phyloP scores from a whole-genome alignment of 2,113 vertebrate species.

The Antennarius striatus region DNA sequence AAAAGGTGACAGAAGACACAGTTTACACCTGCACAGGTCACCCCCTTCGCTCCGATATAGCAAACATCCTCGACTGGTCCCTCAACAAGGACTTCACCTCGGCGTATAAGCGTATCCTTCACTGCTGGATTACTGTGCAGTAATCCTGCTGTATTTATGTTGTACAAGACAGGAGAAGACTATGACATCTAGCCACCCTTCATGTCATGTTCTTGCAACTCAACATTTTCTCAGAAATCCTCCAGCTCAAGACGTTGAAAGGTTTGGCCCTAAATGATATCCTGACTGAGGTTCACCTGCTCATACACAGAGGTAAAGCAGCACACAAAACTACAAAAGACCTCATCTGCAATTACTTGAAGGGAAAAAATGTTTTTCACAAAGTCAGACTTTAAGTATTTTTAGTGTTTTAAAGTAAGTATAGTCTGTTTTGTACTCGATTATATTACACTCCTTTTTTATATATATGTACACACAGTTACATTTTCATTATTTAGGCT shows the following conservation, averaged over 20 bases:
- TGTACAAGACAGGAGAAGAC: too few relatives aligned
- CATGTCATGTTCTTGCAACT: constrained; percentile 1
- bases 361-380: background rate
- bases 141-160: too few relatives aligned
- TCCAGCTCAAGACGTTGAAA: constrained; percentile 91
- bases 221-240: constrained; percentile 81
- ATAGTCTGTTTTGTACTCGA: too few relatives aligned
- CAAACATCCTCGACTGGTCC: constrained; percentile 98
- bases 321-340: background rate
- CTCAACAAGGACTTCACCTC: constrained; percentile 93
- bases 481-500: too few relatives aligned
- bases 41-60: constrained; percentile 92
- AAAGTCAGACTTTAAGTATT: too few relatives aligned
- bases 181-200: background rate
- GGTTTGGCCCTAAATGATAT: constrained; percentile 95
- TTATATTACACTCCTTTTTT: too few relatives aligned
- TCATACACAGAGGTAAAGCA: constrained; percentile 90
- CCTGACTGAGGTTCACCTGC: constrained; percentile 91
- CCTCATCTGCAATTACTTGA: background rate
- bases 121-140: background rate
- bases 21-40: constrained; percentile 97
- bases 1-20: constrained; percentile 89
- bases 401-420: too few relatives aligned
- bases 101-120: constrained; percentile 92
- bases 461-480: too few relatives aligned